These are phyloP conservation scores for Diadumene lineata DNA, from an alignment of 92 coral and sea anemone genomes.

Conservation along the genomic window DNA sequence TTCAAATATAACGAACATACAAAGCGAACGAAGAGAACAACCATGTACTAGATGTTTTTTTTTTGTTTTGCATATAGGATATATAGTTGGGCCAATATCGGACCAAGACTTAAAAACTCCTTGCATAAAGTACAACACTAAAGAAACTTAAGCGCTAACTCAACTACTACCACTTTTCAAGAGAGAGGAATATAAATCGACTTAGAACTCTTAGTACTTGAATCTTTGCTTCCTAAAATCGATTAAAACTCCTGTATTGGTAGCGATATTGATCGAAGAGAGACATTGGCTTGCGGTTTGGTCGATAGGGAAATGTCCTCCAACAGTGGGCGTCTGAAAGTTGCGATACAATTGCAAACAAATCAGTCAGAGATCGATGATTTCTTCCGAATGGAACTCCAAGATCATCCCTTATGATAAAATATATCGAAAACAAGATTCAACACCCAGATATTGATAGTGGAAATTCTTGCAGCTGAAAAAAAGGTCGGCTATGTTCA, in stretches of 20 bases:
- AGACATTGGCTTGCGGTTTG: constrained; percentile 11
- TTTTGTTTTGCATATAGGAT: no score
- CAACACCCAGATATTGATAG: constrained; percentile 19
- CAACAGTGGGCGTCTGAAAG: constrained; percentile 34
- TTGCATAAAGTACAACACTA: neutral
- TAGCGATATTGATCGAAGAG: constrained; percentile 21
- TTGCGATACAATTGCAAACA: constrained; percentile 21
- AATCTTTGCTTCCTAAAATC: constrained; percentile 16
- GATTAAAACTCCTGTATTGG: constrained; percentile 23
- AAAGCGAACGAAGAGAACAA: no score
- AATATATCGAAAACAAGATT: constrained; percentile 1
- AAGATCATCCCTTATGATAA: constrained; percentile 1
- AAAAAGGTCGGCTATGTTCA: neutral
- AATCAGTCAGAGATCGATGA: constrained; percentile 28
- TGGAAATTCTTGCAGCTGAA: constrained; percentile 28
- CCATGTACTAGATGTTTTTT: no score
- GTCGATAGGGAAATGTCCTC: constrained; percentile 15
- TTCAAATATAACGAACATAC: no score
- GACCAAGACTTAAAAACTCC: neutral
- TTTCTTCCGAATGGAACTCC: constrained; percentile 11
- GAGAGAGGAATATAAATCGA: constrained; percentile 10
- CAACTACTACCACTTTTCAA: neutral
- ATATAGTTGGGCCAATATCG: constrained; percentile 7
- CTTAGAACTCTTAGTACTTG: constrained; percentile 4
- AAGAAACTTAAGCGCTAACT: neutral